Percentiles rank a stretch among this genome's conserved stretches.
Evolutionary conservation across 2,113 vertebrate genomes (phyloP).

Genomic region (Solenodon paradoxus): DNA sequence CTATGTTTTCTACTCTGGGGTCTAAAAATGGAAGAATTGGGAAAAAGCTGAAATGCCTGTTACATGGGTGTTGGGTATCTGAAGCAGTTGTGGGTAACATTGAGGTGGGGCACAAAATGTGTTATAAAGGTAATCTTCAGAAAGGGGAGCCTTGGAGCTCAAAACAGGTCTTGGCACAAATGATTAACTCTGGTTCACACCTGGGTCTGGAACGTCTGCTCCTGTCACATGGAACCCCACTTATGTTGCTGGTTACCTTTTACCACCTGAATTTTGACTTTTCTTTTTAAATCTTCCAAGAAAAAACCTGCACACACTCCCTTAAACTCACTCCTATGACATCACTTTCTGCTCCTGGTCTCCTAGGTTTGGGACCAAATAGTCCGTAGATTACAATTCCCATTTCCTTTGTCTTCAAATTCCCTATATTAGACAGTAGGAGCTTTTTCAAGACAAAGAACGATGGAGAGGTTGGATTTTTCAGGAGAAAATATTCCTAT

Average conservation of each 20-base stretch:
- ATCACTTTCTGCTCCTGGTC: neutral
- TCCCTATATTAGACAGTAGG: neutral
- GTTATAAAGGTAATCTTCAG: neutral
- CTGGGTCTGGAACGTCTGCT: neutral
- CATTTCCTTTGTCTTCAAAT: neutral
- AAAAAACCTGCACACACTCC: neutral
- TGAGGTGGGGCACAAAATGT: no score
- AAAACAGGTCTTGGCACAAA: neutral
- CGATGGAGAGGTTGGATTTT: neutral
- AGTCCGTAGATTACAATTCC: neutral
- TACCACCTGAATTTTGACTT: neutral
- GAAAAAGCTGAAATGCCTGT: neutral
- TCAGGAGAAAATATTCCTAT: neutral
- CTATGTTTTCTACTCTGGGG: neutral
- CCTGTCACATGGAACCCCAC: neutral
- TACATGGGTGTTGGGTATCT: neutral
- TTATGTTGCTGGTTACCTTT: neutral
- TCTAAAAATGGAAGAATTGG: neutral
- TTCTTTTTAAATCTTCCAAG: neutral
- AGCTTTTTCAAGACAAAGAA: neutral
- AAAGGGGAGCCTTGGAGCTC: neutral
- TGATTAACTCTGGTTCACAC: neutral
- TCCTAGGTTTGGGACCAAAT: neutral
- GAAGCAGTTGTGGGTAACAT: neutral
- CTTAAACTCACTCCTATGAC: neutral